Percentiles rank a stretch among this genome's conserved stretches.
Evolutionary conservation across 2,888 invertebrate genomes (phyloP).

Genomic region (Rhagonycha lutea): DNA sequence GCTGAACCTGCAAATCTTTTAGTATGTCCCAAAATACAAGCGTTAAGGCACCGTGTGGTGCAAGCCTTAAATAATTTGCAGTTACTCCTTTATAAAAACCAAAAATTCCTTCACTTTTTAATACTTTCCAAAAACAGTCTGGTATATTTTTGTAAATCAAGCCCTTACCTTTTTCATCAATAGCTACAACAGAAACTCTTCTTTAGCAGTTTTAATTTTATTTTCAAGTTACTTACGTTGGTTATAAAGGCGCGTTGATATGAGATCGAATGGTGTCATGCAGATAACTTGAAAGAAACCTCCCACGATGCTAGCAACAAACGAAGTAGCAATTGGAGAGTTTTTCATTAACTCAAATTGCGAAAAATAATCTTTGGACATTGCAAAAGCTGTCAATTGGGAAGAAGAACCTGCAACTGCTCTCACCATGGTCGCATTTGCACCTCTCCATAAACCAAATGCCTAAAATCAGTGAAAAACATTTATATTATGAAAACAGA

Average conservation of each 20-base stretch:
- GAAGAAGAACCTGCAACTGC: slow-evolving; percentile 81
- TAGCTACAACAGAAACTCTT: slow-evolving; percentile 54
- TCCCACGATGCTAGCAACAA: slow-evolving; percentile 74
- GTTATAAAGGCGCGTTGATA: slow-evolving; percentile 88
- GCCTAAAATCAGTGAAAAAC: slow-evolving; percentile 40
- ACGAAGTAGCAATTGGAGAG: slow-evolving; percentile 62
- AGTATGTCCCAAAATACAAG: slow-evolving; percentile 81
- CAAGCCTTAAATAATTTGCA: slow-evolving; percentile 85
- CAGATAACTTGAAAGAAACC: slow-evolving; percentile 74
- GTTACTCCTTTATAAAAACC: slow-evolving; percentile 91
- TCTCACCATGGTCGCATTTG: slow-evolving; percentile 69
- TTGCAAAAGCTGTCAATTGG: slow-evolving; percentile 81
- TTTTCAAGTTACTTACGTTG: slow-evolving; percentile 64
- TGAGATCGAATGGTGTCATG: slow-evolving; percentile 87
- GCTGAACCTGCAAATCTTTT: slow-evolving; percentile 15
- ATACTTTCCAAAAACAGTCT: slow-evolving; percentile 79
- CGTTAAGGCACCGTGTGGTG: slow-evolving; percentile 86
- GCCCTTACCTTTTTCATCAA: slow-evolving; percentile 64
- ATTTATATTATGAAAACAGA: background rate
- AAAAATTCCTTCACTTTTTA: slow-evolving; percentile 72
- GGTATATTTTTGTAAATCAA: slow-evolving; percentile 71
- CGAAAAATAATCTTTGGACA: slow-evolving; percentile 59
- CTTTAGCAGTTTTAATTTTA: background rate
- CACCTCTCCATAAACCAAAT: slow-evolving; percentile 78
- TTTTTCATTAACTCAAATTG: slow-evolving; percentile 46